Percentiles rank a stretch among this genome's conserved stretches.
These are phyloP conservation scores for Brachylomia viminalis DNA, from an alignment of 2,888 invertebrate species.

Conservation along the genomic window DNA sequence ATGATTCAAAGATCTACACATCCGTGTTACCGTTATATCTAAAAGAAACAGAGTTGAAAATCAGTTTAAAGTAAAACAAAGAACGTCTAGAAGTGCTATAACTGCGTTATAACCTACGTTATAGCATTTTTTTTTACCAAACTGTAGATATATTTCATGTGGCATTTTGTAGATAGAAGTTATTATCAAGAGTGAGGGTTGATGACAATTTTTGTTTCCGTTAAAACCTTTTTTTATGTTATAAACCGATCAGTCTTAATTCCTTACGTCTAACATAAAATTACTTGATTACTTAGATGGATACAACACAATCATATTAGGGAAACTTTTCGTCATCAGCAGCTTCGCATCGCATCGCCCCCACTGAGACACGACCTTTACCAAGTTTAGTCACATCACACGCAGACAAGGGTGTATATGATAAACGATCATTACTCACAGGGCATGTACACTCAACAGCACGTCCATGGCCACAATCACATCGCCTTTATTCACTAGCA, in stretches of 20 bases:
- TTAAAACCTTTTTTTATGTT: not conserved
- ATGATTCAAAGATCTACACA: no score
- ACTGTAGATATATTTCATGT: not conserved
- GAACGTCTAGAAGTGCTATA: no score
- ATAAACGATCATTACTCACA: slow-evolving; percentile 51
- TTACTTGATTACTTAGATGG: no score
- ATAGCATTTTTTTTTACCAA: not conserved
- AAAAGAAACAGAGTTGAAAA: no score
- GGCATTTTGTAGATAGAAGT: not conserved
- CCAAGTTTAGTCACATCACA: slow-evolving; percentile 46
- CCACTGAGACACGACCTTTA: slow-evolving; percentile 10
- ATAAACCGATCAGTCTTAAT: not conserved
- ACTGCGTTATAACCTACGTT: no score
- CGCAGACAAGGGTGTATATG: slow-evolving; percentile 53
- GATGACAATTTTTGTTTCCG: no score
- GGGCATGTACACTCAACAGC: not conserved
- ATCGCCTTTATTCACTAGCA: not conserved
- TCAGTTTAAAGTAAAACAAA: no score
- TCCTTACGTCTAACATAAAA: no score
- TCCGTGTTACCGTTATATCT: no score
- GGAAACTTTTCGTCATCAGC: no score
- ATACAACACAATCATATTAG: no score
- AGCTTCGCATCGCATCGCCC: slow-evolving; percentile 17
- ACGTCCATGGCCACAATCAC: not conserved
- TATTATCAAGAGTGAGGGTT: not conserved